Percentiles rank a stretch among this genome's conserved stretches.
These are phyloP conservation scores for Carcinoscorpius rotundicauda DNA, from an alignment of 1,140 invertebrate genomes.

Conservation along the genomic window DNA sequence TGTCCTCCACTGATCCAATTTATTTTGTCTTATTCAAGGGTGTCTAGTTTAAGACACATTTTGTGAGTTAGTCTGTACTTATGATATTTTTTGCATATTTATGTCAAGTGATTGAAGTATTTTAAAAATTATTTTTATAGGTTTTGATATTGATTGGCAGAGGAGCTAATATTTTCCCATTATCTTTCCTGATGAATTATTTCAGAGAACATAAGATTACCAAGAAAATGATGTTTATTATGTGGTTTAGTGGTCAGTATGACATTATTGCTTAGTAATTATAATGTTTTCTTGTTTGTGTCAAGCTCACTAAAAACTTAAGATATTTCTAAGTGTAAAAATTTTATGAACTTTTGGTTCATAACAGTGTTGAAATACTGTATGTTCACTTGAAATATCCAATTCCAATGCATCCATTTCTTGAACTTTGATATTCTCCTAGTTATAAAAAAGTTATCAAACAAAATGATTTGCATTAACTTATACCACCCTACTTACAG, in stretches of 20 bases:
- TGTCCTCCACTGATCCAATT: too few species aligned
- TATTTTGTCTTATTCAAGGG: too few species aligned
- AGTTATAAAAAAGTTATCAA: too few species aligned
- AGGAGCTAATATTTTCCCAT: constrained; percentile 92
- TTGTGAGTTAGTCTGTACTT: background rate
- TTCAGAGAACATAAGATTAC: constrained; percentile 97
- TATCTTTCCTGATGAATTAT: constrained; percentile 84
- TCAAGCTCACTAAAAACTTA: too few species aligned
- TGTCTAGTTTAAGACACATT: background rate
- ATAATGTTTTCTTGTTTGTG: background rate
- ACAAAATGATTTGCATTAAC: too few species aligned
- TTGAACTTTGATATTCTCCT: too few species aligned
- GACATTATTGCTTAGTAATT: background rate
- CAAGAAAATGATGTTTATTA: constrained; percentile 97
- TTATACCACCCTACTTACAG: too few species aligned
- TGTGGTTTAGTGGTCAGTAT: constrained; percentile 89
- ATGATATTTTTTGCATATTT: constrained; percentile 1
- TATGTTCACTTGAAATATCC: too few species aligned
- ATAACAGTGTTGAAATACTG: too few species aligned
- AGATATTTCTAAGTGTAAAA: too few species aligned
- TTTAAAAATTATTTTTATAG: constrained; percentile 27
- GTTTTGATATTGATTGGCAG: constrained; percentile 80
- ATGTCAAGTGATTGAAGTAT: constrained; percentile 3
- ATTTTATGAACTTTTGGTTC: too few species aligned
- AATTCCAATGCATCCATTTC: too few species aligned